Evolutionary conservation across 2,888 invertebrate species (phyloP), one percentile per base, ranked within the genome.

Genomic region (Drosophila falleni): DNA sequence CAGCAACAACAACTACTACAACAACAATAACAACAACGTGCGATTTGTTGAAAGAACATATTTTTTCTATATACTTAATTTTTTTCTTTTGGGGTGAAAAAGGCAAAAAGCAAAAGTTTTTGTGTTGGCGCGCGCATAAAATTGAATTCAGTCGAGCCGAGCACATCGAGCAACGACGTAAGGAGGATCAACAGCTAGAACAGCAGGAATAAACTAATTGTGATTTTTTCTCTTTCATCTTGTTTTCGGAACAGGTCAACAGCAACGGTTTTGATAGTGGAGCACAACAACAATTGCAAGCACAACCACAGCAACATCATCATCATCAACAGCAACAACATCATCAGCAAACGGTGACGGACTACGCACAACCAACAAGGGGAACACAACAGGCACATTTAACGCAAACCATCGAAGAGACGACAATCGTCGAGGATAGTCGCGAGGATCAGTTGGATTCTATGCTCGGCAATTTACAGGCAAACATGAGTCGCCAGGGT

Each of bases 401-500:
- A 55, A 93, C 92, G 49, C 92, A 92, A 74, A 91, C 91, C n/a
- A 91, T 92, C 66, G 91, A 92, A 78, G 90, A 90, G 71, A 91
- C 90, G 62, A 91, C 90, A 61, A 86, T 92, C 55, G 91, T 91
- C 84, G 92, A 92, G 83, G 91, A 92, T 70, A 78, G 80, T 73
- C 86, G 86, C 56, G 86, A 89, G 74, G 94, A 94, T 91, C 93
- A 93, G 70, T 92, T 94, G 90, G 94, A 94, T 93, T 94, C 93
- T 93, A 93, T 93, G 93, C 93, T 93, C 87, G 93, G 93, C 68
- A 93, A 90, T 76, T 94, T 98, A 87, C 98, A 98, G 92, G 97
- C 97, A 92, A 98, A 99, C 94, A 98, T 99, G 98, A 98, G 97
- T 94, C 97, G 98, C 92, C 99, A 99, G 95, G 99, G 99, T 93